Evolutionary conservation across 2,797 vertebrate genomes (phyloP).

Genomic region (Podarcis siculus): DNA sequence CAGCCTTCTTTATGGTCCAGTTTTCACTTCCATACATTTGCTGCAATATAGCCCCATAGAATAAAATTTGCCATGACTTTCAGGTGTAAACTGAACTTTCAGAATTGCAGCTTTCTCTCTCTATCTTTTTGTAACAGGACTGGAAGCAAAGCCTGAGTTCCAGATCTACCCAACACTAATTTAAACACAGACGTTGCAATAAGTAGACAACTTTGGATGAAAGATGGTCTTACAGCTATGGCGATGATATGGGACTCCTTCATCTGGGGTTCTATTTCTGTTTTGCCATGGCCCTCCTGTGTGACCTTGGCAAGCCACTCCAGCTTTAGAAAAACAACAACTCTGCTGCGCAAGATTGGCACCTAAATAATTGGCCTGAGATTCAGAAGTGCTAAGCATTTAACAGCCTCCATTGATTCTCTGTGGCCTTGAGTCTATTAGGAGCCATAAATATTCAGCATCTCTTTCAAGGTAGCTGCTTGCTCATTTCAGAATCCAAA

Average conservation of each 20-base stretch:
- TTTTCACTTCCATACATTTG: no score
- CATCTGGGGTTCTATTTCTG: background rate
- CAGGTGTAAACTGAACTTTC: background rate
- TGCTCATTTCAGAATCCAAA: background rate
- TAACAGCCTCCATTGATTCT: background rate
- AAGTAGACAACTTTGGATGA: background rate
- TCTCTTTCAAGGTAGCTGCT: background rate
- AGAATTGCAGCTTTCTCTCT: background rate
- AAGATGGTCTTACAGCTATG: background rate
- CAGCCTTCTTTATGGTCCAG: no score
- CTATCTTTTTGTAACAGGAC: background rate
- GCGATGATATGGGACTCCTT: background rate
- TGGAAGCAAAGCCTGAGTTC: background rate
- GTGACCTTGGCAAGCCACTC: slow-evolving; percentile 1
- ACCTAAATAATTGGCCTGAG: background rate
- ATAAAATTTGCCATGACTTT: background rate
- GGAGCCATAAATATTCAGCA: background rate
- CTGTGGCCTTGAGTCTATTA: background rate
- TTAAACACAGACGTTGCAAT: background rate
- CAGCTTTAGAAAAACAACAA: background rate
- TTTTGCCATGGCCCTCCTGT: background rate
- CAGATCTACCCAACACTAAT: background rate
- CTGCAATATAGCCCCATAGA: background rate
- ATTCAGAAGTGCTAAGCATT: background rate
- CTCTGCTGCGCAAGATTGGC: background rate